Conservation (phyloP, 2,888 invertebrate genomes). For the Mythimna vitellina region DNA sequence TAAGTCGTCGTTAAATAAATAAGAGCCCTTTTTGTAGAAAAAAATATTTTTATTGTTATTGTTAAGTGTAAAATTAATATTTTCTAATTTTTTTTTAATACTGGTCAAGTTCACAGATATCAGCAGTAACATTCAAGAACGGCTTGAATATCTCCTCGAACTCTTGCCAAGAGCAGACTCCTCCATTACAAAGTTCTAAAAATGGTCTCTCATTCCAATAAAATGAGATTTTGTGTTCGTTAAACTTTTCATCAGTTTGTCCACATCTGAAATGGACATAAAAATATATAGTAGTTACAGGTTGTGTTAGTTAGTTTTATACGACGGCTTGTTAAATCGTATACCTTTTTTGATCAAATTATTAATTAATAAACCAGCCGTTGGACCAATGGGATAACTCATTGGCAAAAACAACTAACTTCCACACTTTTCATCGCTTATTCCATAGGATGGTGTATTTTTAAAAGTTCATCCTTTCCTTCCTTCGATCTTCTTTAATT, state of each 20-base stretch:
- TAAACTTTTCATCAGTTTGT: slow-evolving; percentile 51
- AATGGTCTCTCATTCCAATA: slow-evolving; percentile 82
- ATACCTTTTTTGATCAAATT: too few relatives aligned
- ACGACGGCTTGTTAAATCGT: too few relatives aligned
- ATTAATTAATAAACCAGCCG: too few relatives aligned
- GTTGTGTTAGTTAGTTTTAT: not conserved
- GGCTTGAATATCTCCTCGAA: slow-evolving; percentile 77
- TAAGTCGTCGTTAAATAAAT: too few relatives aligned
- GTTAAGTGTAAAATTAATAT: not conserved
- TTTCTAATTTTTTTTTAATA: not conserved
- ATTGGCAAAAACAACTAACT: too few relatives aligned
- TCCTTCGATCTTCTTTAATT: too few relatives aligned
- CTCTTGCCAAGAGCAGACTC: slow-evolving; percentile 82
- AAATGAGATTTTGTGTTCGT: slow-evolving; percentile 77
- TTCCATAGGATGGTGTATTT: too few relatives aligned
- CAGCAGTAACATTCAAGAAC: slow-evolving; percentile 69
- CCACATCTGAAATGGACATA: slow-evolving; percentile 73
- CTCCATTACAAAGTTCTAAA: slow-evolving; percentile 75
- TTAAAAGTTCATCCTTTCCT: too few relatives aligned
- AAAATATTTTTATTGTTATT: not conserved
- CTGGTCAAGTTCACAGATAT: slow-evolving; percentile 67
- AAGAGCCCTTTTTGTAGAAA: not conserved
- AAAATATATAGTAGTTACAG: not conserved
- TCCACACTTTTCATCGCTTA: too few relatives aligned
- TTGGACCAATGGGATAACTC: too few relatives aligned